Base-by-base conservation (phyloP, 2,888 invertebrate species). In the Hyposoter didymator region DNA sequence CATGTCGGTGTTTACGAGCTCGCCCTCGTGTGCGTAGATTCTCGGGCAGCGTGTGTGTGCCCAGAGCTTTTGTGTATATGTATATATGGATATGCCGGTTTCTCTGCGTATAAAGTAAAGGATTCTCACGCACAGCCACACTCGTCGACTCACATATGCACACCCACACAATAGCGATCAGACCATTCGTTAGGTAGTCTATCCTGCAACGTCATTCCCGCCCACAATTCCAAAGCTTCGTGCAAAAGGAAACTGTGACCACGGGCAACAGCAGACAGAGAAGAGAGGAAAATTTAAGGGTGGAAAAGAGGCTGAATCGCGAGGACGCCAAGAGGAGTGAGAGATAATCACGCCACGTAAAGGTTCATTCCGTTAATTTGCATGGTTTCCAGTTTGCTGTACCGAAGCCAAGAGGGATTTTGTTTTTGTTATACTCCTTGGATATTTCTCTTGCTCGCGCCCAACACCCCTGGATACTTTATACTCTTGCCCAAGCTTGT, bases 311-410 rank as follows among this genome's bases (percentile, higher is more conserved):
- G 59, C 28, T 19, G 45, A 66, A 22, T 32, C 49, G 64, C 55
- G 74, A 28, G 2, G 1, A 28, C 35, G 28, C 59, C 35, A 78
- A 67, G 79, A 83, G 64, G 75, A 75, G 84, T n/a, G 73, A 64
- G 83, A 88, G 87, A 87, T 84, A 88, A 87, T 86, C 84, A 84
- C 78, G 81, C 66, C 75, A 79, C 75, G 82, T 78, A 83, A 74
- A 35, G 78, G 70, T 73, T 78, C 78, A 79, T 80, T 87, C 78
- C 78, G 83, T 78, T 83, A 83, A 83, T 83, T 83, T 74, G 78
- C 78, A 52, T 49, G 69, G 39, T 73, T 64, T 14, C 39, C 73
- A 35, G 43, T 74, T 74, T 69, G 78, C 28, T 73, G n/a, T 19
- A 28, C 8, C 39, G 19, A 45, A 82, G 55, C 43, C 35, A 67